These are phyloP conservation scores for Pelusios castaneus DNA, from an alignment of 2,113 vertebrate genomes.

Conservation along the genomic window DNA sequence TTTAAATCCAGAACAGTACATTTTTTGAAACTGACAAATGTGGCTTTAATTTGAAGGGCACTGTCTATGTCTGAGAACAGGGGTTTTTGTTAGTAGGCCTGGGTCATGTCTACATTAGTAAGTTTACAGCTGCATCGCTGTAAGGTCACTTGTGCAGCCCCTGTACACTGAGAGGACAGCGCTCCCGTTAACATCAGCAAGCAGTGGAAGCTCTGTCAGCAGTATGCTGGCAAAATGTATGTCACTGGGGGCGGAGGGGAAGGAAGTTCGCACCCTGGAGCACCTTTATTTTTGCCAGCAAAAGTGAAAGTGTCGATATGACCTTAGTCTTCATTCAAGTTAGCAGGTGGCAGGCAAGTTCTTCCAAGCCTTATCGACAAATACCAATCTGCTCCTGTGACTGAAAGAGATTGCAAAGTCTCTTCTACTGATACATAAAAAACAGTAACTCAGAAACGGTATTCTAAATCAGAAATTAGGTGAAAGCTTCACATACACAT, in stretches of 20 bases:
- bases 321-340: not conserved
- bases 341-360: not conserved
- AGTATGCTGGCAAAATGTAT: too few species aligned
- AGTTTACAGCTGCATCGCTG: too few species aligned
- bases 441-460: fast-evolving
- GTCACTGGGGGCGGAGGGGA: too few species aligned
- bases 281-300: too few species aligned
- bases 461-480: not conserved
- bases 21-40: not conserved
- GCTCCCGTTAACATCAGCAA: too few species aligned
- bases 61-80: not conserved
- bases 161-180: too few species aligned
- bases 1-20: not conserved
- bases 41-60: not conserved
- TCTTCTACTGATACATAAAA: not conserved
- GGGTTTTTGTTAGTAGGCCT: not conserved
- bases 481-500: not conserved
- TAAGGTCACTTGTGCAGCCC: too few species aligned
- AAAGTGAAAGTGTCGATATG: too few species aligned
- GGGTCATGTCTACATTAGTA: too few species aligned
- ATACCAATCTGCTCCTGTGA: not conserved
- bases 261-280: too few species aligned
- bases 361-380: not conserved
- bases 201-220: too few species aligned
- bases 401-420: not conserved